Conservation (phyloP, 2,888 invertebrate genomes). For the Hirtodrosophila duncani region DNA sequence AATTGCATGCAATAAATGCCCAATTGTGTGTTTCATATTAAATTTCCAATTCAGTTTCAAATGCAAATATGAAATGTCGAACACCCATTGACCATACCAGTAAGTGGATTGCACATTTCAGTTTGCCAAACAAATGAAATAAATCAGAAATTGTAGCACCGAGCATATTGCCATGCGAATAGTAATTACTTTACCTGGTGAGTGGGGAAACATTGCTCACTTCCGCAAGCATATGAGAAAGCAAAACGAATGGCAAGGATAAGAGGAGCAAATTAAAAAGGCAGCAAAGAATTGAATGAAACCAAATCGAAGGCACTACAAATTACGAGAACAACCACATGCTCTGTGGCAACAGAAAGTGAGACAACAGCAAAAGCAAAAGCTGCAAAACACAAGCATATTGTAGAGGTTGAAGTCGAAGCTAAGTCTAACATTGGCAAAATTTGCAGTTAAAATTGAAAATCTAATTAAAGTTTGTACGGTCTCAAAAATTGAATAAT, state of each 20-base stretch:
- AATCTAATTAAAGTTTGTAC: too few species aligned
- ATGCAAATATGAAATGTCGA: conserved; percentile 12
- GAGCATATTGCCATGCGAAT: conserved; percentile 4
- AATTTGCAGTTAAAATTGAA: too few species aligned
- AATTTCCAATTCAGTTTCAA: conserved; percentile 22
- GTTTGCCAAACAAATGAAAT: conserved; percentile 22
- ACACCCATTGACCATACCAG: too few species aligned
- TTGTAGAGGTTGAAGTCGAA: conserved; percentile 38
- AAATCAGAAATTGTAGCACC: conserved; percentile 17
- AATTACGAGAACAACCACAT: conserved; percentile 2
- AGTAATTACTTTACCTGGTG: conserved; percentile 50
- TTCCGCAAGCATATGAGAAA: conserved; percentile 18
- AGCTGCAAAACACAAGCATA: conserved; percentile 44
- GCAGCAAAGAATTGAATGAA: conserved; percentile 24
- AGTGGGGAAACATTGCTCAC: conserved; percentile 34
- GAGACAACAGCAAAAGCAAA: not conserved
- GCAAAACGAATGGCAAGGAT: conserved; percentile 20
- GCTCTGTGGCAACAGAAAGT: conserved; percentile 2
- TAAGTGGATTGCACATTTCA: conserved; percentile 13
- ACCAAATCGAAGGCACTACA: conserved; percentile 39
- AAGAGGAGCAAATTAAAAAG: conserved; percentile 48
- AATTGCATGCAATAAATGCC: conserved; percentile 21
- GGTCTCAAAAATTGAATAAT: too few species aligned
- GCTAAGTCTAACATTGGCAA: not conserved
- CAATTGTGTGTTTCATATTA: conserved; percentile 8